phyloP scores from a whole-genome alignment of 1,140 invertebrate species.

The Melanaphis sacchari region DNA sequence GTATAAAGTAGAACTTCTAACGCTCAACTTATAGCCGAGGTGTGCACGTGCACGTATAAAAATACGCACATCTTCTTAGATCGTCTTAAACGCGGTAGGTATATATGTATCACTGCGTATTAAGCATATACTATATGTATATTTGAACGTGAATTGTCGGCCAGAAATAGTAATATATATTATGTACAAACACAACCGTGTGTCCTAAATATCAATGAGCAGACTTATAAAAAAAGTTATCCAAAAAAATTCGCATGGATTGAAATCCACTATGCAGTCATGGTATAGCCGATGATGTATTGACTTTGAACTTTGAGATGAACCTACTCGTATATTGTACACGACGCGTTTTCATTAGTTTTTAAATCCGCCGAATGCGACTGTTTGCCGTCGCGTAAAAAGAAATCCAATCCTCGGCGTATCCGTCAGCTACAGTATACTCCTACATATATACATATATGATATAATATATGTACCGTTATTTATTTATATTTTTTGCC shows the following conservation, averaged over 20 bases:
- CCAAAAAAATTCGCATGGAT: neutral
- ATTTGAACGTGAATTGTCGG: neutral
- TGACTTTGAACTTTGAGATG: neutral
- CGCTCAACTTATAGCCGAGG: neutral
- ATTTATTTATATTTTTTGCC: slow-evolving; percentile 19
- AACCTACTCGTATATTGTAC: no score
- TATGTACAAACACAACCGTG: neutral
- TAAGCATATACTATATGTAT: neutral
- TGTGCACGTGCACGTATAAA: neutral
- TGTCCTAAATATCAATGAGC: neutral
- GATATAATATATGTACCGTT: neutral
- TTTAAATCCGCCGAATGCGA: neutral
- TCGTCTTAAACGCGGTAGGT: neutral
- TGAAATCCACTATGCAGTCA: neutral
- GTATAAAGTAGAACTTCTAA: neutral
- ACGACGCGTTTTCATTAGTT: neutral
- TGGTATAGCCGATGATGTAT: neutral
- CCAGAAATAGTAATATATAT: neutral
- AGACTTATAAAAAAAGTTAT: neutral
- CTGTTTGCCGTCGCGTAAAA: neutral
- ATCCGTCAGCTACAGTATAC: neutral
- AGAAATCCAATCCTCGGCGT: neutral
- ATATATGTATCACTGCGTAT: neutral
- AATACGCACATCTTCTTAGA: neutral
- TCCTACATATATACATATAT: neutral